These are phyloP conservation scores for Laupala kohalensis DNA, from an alignment of 1,140 invertebrate genomes.

Conservation along the genomic window DNA sequence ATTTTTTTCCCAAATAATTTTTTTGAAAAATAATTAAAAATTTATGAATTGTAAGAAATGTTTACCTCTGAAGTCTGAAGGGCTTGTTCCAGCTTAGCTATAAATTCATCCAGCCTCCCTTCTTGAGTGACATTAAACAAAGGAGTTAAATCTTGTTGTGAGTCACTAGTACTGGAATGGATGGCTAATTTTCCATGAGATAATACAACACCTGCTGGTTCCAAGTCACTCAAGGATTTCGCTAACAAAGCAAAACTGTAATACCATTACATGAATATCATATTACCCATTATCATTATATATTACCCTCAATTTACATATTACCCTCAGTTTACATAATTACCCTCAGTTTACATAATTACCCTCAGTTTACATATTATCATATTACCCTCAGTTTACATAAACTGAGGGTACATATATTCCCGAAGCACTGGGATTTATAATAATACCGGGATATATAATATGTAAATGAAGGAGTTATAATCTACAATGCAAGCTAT, in stretches of 20 bases:
- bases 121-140: conserved; percentile 33
- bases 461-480: too few species aligned
- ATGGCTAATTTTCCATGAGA: conserved; percentile 14
- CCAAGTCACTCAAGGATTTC: conserved; percentile 31
- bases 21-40: not conserved
- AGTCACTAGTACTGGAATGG: not conserved
- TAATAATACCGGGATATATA: too few species aligned
- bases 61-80: conserved; percentile 21
- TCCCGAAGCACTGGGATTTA: too few species aligned
- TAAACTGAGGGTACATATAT: too few species aligned
- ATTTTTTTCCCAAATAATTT: not conserved
- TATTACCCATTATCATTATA: too few species aligned
- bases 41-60: not conserved
- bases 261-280: not conserved
- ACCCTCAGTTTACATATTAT: too few species aligned
- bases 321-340: too few species aligned
- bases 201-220: conserved; percentile 28
- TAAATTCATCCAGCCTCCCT: conserved; percentile 32
- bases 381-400: too few species aligned
- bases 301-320: too few species aligned
- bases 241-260: conserved; percentile 29
- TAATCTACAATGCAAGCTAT: too few species aligned
- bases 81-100: conserved; percentile 31
- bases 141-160: conserved; percentile 19
- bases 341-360: too few species aligned